Conservation (phyloP, 1,140 invertebrate species). For the Adelges cooleyi region DNA sequence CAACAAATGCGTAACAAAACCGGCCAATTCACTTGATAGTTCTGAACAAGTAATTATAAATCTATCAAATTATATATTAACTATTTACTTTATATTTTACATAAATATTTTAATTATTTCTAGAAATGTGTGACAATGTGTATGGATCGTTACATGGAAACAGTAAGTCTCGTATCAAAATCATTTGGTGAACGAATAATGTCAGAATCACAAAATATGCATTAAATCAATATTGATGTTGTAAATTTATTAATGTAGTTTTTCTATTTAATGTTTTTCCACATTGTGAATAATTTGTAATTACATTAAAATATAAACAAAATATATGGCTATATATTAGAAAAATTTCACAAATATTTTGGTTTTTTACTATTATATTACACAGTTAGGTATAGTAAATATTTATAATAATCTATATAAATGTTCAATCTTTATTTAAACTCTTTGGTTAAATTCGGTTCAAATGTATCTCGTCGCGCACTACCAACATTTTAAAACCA, state of each 20-base stretch:
- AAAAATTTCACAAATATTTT: no score
- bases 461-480: no score
- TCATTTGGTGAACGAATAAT: conserved; percentile 49
- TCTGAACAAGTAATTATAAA: conserved; percentile 65
- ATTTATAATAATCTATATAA: no score
- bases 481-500: no score
- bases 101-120: conserved; percentile 36
- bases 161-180: conserved; percentile 68
- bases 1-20: conserved; percentile 83
- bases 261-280: no score
- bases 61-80: conserved; percentile 6
- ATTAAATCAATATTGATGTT: not conserved
- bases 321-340: not conserved
- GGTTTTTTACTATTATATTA: no score
- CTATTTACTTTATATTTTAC: conserved; percentile 3
- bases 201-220: conserved; percentile 39
- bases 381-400: no score
- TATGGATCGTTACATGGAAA: conserved; percentile 95
- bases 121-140: conserved; percentile 95
- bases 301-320: not conserved
- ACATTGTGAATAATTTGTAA: not conserved
- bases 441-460: no score
- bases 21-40: conserved; percentile 77
- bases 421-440: no score
- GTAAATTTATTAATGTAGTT: no score